Evolutionary conservation across 2,888 invertebrate genomes (phyloP), one percentile per base, ranked within the genome.

Genomic region (Lucinisca nassula): DNA sequence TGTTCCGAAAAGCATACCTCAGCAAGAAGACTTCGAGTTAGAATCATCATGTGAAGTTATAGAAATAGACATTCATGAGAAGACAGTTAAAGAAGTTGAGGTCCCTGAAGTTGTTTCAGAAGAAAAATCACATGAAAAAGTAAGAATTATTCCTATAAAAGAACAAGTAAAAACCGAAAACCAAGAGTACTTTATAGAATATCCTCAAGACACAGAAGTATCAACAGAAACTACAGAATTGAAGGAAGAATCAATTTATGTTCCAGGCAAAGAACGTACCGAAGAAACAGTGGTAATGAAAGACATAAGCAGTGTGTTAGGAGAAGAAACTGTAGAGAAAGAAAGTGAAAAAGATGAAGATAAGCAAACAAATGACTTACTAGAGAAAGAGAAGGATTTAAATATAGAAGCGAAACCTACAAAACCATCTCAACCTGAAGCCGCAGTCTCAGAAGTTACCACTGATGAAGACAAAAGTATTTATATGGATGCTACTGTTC

Each of bases 121-220:
- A 14, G 76, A 81, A 21, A 78, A 51, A 78, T 27, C 73, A 35
- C n/a, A 84, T 35, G 35, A 49, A 51, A 72, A 51, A 51, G 74
- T 38, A 35, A 82, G 80, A 55, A 79, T 80, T 10, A 85, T 84
- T 70, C 84, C 87, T 17, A 84, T 85, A 49, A 24, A 80, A 51
- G 85, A 82, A 58, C 58, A 51, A 32, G 82, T 88, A 38, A 77
- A 72, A 38, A 80, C 81, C 55, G 82, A 83, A 51, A 83, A 83
- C 24, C 88, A 88, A 58, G 88, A 88, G 38, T 85, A 88, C 45
- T 83, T 85, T 70, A 85, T 88, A 58, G 80, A 88, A 78, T 83
- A 83, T 77, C 88, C 88, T 55, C 58, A 79, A 3, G 88, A 85
- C 24, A 17, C 82, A 17, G 73, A 77, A 35, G 45, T 12, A 45